Conservation (phyloP, 2,888 invertebrate genomes). For the Halocaridina rubra region DNA sequence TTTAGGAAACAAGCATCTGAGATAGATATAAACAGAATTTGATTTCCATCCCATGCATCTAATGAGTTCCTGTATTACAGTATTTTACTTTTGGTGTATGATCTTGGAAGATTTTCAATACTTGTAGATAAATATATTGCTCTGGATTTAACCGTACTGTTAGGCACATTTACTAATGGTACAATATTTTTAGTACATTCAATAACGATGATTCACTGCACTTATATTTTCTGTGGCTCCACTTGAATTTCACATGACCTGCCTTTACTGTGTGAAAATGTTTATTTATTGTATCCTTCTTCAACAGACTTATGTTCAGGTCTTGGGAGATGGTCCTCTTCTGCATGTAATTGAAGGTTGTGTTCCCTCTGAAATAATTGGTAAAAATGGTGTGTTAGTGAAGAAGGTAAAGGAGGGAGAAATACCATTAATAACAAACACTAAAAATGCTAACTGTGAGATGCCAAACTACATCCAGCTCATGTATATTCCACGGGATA, state of each 20-base stretch:
- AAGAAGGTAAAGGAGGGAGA: slow-evolving; percentile 20
- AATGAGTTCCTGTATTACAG: no score
- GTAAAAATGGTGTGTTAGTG: neutral
- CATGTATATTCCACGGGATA: slow-evolving; percentile 19
- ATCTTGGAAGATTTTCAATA: no score
- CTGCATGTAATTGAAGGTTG: slow-evolving; percentile 20
- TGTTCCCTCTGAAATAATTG: neutral
- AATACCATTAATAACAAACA: neutral
- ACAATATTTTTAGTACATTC: neutral
- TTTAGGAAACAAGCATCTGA: no score
- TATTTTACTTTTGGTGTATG: no score
- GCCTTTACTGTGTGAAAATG: no score
- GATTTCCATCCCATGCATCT: no score
- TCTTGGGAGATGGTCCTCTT: neutral
- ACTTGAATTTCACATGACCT: no score
- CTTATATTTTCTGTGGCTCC: no score
- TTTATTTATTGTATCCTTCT: neutral
- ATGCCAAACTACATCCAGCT: slow-evolving; percentile 34
- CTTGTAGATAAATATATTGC: no score
- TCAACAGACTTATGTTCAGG: neutral
- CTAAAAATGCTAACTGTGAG: slow-evolving; percentile 2
- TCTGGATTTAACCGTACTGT: neutral
- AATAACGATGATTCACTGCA: neutral
- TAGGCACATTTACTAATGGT: neutral
- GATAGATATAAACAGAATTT: no score